Conservation (phyloP, 2,888 invertebrate genomes). For the Melieria picta region DNA sequence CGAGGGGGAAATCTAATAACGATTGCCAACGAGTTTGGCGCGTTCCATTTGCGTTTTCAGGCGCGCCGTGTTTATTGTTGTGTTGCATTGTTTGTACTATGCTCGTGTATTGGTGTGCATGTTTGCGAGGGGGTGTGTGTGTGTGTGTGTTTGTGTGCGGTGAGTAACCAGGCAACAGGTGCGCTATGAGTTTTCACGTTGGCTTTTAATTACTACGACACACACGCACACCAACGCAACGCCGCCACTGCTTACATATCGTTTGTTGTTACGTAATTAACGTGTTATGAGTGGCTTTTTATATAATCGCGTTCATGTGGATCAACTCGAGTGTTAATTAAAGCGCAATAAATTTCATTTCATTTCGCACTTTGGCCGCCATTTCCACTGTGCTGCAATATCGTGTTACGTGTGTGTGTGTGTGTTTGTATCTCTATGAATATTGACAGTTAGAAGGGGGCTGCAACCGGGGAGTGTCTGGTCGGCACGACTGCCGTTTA, state of each 20-base stretch:
- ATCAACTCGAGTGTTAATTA: conserved; percentile 33
- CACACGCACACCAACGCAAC: too few species aligned
- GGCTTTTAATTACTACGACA: conserved; percentile 37
- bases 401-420: neutral
- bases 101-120: too few species aligned
- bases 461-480: too few species aligned
- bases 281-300: conserved; percentile 28
- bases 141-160: neutral
- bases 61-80: too few species aligned
- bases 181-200: conserved; percentile 36
- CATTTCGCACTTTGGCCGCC: neutral
- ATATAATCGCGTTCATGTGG: conserved; percentile 15
- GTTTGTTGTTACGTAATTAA: conserved; percentile 17
- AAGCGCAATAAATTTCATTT: conserved; percentile 27
- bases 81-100: too few species aligned
- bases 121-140: neutral
- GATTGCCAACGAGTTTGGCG: too few species aligned
- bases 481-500: too few species aligned
- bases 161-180: conserved; percentile 39
- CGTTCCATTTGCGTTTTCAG: too few species aligned
- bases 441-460: too few species aligned
- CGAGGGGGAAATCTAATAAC: too few species aligned
- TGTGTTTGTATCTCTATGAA: too few species aligned
- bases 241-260: neutral
- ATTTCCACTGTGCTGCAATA: neutral